Percentiles rank a stretch among this genome's conserved stretches.
phyloP scores from a whole-genome alignment of 2,888 invertebrate species.

The Meta bourneti region DNA sequence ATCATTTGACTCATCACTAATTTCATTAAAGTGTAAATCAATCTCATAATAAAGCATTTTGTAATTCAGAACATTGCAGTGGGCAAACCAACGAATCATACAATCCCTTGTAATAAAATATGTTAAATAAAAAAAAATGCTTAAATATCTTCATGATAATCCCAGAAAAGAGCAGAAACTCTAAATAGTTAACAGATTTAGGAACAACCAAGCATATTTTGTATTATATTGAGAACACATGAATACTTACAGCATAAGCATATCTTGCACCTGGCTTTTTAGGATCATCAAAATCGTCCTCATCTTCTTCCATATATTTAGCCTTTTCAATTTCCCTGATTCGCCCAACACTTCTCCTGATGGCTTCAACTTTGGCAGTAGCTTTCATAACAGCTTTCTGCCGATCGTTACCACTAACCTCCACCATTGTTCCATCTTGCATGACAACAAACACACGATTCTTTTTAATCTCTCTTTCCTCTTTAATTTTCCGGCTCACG shows the following conservation, averaged over 20 bases:
- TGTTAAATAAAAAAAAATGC: no score
- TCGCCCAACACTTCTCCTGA: constrained; percentile 72
- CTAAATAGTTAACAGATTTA: no score
- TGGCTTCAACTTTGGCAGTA: constrained; percentile 76
- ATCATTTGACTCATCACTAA: no score
- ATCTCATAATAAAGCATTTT: no score
- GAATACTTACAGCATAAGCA: constrained; percentile 65
- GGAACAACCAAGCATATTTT: no score
- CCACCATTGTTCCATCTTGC: constrained; percentile 77
- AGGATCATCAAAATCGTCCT: constrained; percentile 72
- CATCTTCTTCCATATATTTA: constrained; percentile 73
- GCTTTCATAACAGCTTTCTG: constrained; percentile 76
- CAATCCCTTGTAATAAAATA: no score
- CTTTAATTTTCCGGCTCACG: constrained; percentile 70
- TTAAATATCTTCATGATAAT: no score
- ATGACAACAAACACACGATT: constrained; percentile 77
- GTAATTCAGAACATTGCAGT: no score
- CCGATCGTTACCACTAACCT: constrained; percentile 76
- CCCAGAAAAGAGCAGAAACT: no score
- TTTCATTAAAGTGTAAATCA: no score
- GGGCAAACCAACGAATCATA: no score
- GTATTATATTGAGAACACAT: no score
- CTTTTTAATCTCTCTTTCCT: constrained; percentile 73
- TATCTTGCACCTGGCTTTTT: constrained; percentile 69
- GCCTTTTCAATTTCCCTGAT: constrained; percentile 74